Conservation (phyloP, 2,113 vertebrate species). For the Sinosuthora webbiana region DNA sequence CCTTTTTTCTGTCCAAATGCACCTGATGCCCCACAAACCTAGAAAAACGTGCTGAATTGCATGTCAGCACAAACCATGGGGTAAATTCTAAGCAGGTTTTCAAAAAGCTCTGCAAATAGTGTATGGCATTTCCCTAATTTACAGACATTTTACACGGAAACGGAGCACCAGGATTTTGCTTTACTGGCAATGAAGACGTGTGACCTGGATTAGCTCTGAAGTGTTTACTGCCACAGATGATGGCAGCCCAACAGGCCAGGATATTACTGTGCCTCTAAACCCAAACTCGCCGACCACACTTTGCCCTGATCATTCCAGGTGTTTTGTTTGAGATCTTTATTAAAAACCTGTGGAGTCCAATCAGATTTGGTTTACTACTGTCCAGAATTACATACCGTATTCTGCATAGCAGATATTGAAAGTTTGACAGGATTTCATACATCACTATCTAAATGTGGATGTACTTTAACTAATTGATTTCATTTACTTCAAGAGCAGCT, state of each 20-base stretch:
- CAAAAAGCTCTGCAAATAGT: neutral
- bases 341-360: neutral
- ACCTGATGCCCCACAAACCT: neutral
- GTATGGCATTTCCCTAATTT: neutral
- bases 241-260: neutral
- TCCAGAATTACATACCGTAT: neutral
- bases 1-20: neutral
- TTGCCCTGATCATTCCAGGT: neutral
- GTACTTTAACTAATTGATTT: neutral
- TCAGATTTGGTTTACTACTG: neutral
- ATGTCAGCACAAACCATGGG: neutral
- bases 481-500: neutral
- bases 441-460: neutral
- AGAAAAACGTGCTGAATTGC: neutral
- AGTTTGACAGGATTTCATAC: neutral
- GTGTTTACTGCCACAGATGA: neutral
- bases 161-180: neutral
- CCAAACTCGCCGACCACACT: neutral
- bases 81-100: neutral
- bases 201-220: neutral
- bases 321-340: neutral
- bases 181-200: neutral
- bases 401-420: neutral
- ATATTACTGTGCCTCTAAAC: neutral
- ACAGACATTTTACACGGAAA: neutral